Conservation (phyloP, 2,888 invertebrate genomes). For the Sminthurides aquaticus region DNA sequence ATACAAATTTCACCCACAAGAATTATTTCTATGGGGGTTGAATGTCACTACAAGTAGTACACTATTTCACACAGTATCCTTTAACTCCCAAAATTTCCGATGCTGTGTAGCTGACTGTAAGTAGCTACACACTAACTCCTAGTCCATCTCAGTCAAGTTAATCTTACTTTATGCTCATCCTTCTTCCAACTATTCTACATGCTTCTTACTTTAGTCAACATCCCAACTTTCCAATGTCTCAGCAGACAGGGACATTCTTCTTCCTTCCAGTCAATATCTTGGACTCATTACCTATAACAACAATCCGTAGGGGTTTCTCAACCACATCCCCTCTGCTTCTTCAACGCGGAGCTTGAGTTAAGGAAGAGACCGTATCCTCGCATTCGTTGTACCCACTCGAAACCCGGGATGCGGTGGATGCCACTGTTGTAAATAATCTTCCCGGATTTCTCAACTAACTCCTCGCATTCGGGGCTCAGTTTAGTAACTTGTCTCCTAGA, state of each 20-base stretch:
- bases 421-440: not conserved
- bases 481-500: no score
- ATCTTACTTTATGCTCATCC: no score
- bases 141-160: no score
- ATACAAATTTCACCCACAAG: slow-evolving; percentile 7
- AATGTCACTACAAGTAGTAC: slow-evolving; percentile 17
- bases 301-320: not conserved
- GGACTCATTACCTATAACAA: not conserved
- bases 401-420: not conserved
- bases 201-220: not conserved
- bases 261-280: not conserved
- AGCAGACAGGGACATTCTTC: not conserved
- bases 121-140: no score
- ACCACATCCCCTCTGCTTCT: no score
- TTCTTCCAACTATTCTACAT: no score
- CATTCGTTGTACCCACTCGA: no score
- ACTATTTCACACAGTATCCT: slow-evolving; percentile 7
- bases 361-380: no score
- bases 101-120: no score
- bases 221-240: not conserved
- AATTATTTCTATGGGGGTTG: slow-evolving; percentile 15
- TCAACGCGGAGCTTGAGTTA: no score
- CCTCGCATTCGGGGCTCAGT: no score
- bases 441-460: no score
- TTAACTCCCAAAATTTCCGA: not conserved